These are phyloP conservation scores for Saccopteryx leptura DNA, from an alignment of 2,113 vertebrate species.

Conservation along the genomic window DNA sequence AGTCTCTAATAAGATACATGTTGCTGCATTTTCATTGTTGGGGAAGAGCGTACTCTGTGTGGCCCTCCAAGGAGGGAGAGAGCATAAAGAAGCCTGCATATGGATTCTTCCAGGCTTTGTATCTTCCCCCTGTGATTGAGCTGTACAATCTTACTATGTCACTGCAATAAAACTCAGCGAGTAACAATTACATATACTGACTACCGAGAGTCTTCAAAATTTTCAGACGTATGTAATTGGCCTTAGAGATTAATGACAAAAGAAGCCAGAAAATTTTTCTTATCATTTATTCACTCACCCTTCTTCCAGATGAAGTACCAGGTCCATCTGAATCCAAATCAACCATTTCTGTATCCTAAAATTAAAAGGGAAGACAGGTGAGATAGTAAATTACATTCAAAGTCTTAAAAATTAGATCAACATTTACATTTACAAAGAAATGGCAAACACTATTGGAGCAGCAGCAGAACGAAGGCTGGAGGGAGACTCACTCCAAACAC, in stretches of 20 bases:
- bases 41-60: neutral
- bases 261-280: conserved; percentile 41
- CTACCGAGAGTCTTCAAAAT: conserved; percentile 14
- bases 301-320: conserved; percentile 95
- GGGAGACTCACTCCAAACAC: neutral
- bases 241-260: neutral
- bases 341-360: conserved; percentile 91
- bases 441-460: neutral
- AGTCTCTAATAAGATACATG: neutral
- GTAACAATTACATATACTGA: conserved; percentile 26
- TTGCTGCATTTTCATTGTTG: neutral
- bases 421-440: conserved; percentile 38
- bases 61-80: neutral
- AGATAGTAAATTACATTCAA: conserved; percentile 1
- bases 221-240: neutral
- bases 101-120: neutral
- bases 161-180: conserved; percentile 6
- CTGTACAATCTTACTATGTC: neutral
- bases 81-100: neutral
- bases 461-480: conserved; percentile 49
- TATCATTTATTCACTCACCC: conserved; percentile 88
- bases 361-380: conserved; percentile 34
- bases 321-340: conserved; percentile 97
- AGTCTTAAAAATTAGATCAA: conserved; percentile 22
- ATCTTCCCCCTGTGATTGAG: neutral